A percentile compares a stretch with the other conserved stretches of the same genome.
These are phyloP conservation scores for Drosophila mauritiana DNA, from an alignment of 1,140 invertebrate species.

Conservation along the genomic window DNA sequence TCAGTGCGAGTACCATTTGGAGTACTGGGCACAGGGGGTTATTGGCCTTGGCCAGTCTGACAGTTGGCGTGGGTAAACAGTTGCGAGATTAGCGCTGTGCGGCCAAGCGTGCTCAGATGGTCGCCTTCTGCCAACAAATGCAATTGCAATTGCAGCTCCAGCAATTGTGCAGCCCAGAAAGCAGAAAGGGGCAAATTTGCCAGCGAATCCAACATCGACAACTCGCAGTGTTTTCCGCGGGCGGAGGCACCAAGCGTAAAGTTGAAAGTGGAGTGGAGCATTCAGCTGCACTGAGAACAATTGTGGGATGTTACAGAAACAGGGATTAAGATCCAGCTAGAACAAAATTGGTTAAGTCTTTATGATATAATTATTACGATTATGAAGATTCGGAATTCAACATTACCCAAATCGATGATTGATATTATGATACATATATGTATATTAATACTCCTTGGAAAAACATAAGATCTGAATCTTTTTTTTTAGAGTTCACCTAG, in stretches of 20 bases:
- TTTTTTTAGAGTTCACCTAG: slow-evolving; percentile 1
- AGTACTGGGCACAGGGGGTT: slow-evolving; percentile 37
- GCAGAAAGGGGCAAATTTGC: slow-evolving; percentile 38
- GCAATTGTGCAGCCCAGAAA: not conserved
- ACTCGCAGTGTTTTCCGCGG: slow-evolving; percentile 23
- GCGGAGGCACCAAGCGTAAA: slow-evolving; percentile 59
- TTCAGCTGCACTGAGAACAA: slow-evolving; percentile 5
- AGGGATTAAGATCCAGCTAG: too few species aligned
- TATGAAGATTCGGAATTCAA: too few species aligned
- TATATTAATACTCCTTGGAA: too few species aligned
- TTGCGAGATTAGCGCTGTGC: slow-evolving; percentile 32
- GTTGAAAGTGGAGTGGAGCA: slow-evolving; percentile 68
- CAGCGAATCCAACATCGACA: slow-evolving; percentile 27
- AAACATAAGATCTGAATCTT: not conserved
- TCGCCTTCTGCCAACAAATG: slow-evolving; percentile 22
- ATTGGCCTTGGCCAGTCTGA: slow-evolving; percentile 63
- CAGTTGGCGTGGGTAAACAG: slow-evolving; percentile 68
- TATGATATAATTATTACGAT: too few species aligned
- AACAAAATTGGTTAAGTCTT: too few species aligned
- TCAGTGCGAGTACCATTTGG: not conserved
- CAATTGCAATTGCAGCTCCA: slow-evolving; percentile 43
- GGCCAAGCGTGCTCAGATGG: slow-evolving; percentile 71
- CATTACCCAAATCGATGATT: too few species aligned
- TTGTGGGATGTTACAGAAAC: too few species aligned
- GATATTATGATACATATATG: too few species aligned